Percentiles rank a stretch among this genome's conserved stretches.
Evolutionary conservation across 2,113 vertebrate species (phyloP).

Genomic region (Columba livia): DNA sequence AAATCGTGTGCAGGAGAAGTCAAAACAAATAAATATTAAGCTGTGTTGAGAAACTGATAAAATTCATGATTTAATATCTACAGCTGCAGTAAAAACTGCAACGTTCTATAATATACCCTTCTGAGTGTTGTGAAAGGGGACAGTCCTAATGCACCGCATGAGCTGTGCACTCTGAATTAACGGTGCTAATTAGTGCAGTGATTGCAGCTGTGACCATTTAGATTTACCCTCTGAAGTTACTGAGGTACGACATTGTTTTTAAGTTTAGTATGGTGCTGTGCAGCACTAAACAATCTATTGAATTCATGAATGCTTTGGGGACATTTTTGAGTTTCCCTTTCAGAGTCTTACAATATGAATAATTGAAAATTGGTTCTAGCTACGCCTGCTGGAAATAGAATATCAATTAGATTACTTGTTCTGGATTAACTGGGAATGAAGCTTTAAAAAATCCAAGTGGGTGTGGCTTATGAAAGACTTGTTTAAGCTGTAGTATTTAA

Average conservation of each 20-base stretch:
- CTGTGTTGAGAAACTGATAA: background rate
- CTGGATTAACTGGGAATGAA: background rate
- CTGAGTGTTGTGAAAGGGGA: background rate
- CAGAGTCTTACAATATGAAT: background rate
- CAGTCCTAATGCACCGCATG: background rate
- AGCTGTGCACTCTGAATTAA: background rate
- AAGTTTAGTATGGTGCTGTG: background rate
- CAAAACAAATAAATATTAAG: background rate
- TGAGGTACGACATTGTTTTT: background rate
- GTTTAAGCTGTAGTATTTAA: background rate
- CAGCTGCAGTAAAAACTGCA: background rate
- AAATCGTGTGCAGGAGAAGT: background rate
- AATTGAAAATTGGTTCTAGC: background rate
- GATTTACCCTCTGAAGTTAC: background rate
- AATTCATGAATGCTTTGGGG: background rate
- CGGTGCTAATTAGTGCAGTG: background rate
- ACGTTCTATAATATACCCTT: background rate
- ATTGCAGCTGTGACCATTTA: background rate
- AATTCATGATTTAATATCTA: background rate
- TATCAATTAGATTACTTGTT: background rate
- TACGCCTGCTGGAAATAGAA: background rate
- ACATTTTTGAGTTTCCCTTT: background rate
- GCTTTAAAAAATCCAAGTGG: background rate
- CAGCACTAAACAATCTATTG: background rate
- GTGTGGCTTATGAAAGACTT: background rate